Evolutionary conservation across 2,797 vertebrate genomes (phyloP).

Genomic region (Molothrus aeneus): DNA sequence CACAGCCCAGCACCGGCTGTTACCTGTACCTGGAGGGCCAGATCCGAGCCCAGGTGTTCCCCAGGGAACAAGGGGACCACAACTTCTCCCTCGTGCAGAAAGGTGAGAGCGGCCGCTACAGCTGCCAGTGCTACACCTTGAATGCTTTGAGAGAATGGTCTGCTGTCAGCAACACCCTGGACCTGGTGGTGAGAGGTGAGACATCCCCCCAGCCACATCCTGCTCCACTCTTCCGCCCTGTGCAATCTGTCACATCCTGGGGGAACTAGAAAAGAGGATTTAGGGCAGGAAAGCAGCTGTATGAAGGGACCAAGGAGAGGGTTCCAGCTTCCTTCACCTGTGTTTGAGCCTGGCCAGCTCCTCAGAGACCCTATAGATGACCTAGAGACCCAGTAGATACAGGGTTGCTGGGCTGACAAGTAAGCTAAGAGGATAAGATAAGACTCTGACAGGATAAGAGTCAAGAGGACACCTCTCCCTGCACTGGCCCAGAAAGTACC

Average conservation of each 20-base stretch:
- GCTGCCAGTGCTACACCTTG: not conserved
- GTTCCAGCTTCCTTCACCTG: not conserved
- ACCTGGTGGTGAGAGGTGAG: slow-evolving; percentile 39
- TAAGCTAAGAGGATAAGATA: too few species aligned
- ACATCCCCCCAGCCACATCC: not conserved
- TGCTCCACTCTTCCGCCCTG: not conserved
- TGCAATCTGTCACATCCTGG: not conserved
- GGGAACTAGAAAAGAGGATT: not conserved
- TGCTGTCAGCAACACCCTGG: not conserved
- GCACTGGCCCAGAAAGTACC: too few species aligned
- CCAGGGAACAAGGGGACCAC: not conserved
- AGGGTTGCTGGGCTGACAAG: not conserved
- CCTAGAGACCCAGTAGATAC: not conserved
- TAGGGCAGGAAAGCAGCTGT: not conserved
- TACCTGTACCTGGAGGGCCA: slow-evolving; percentile 17
- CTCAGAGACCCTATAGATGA: not conserved
- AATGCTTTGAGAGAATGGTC: fast-evolving
- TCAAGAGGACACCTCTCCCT: too few species aligned
- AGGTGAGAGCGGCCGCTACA: not conserved
- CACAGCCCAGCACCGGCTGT: not conserved
- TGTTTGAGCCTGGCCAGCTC: not conserved
- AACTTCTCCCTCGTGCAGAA: not conserved
- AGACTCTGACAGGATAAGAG: too few species aligned
- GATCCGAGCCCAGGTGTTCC: fast-evolving
- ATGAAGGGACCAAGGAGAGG: not conserved